Conservation (phyloP, 2,888 invertebrate species). For the Bellardia bayeri region DNA sequence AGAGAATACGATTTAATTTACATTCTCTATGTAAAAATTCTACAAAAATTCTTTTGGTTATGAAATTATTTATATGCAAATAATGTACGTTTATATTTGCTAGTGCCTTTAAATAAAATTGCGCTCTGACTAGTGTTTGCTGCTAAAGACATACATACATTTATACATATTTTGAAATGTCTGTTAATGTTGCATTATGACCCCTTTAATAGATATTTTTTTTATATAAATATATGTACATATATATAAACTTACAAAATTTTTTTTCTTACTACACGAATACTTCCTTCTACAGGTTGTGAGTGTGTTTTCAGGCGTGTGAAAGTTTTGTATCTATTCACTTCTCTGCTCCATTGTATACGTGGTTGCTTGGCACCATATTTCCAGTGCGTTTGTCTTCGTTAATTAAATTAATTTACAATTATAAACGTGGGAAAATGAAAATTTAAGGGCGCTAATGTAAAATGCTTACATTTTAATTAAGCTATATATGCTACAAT, state of each 20-base stretch:
- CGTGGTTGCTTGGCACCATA: neutral
- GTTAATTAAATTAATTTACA: constrained; percentile 69
- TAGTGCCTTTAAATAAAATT: constrained; percentile 21
- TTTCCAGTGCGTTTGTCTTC: constrained; percentile 49
- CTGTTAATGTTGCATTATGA: constrained; percentile 19
- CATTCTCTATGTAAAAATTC: neutral
- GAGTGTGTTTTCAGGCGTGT: constrained; percentile 37
- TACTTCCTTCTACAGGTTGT: constrained; percentile 25
- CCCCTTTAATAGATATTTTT: constrained; percentile 8
- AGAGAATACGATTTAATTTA: neutral
- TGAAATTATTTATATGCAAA: neutral
- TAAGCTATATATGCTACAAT: constrained; percentile 59
- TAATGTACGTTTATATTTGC: constrained; percentile 12
- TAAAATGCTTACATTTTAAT: constrained; percentile 68
- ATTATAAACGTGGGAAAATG: constrained; percentile 70
- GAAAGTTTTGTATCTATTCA: constrained; percentile 37
- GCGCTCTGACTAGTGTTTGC: neutral
- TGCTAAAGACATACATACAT: too few relatives aligned
- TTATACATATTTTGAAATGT: neutral
- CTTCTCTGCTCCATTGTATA: constrained; percentile 6
- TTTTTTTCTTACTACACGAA: neutral
- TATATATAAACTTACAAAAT: neutral
- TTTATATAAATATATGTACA: neutral
- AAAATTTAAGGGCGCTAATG: constrained; percentile 70
- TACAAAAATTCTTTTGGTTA: neutral